Percentiles rank a stretch among this genome's conserved stretches.
Evolutionary conservation across 2,888 invertebrate genomes (phyloP).

Genomic region (Sinohyriopsis cumingii): DNA sequence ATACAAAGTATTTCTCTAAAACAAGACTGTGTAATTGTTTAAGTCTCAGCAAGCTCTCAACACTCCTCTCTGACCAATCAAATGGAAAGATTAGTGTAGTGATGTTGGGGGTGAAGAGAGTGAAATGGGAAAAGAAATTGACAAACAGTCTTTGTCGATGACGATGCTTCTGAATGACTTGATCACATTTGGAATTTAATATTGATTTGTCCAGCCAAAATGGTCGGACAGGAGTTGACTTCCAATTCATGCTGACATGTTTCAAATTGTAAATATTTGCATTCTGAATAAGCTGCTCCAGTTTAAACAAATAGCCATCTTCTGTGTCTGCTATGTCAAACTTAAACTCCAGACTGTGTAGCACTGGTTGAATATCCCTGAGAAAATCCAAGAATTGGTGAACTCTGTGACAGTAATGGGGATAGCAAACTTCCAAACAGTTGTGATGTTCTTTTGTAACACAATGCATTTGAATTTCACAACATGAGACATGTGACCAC

Average conservation of each 20-base stretch:
- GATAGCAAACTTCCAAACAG: slow-evolving; percentile 53
- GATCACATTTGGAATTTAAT: slow-evolving; percentile 47
- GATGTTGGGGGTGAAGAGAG: slow-evolving; percentile 57
- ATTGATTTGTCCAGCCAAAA: slow-evolving; percentile 56
- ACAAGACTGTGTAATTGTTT: slow-evolving; percentile 59
- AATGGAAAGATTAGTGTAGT: slow-evolving; percentile 66
- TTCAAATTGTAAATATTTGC: slow-evolving; percentile 53
- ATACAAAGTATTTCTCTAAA: slow-evolving; percentile 66
- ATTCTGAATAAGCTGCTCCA: slow-evolving; percentile 53
- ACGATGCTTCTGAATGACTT: slow-evolving; percentile 60
- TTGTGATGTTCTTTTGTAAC: slow-evolving; percentile 46
- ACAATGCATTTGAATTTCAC: slow-evolving; percentile 62
- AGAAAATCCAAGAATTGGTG: slow-evolving; percentile 60
- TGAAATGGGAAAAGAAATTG: slow-evolving; percentile 65
- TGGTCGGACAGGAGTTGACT: slow-evolving; percentile 66
- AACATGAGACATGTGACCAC: slow-evolving; percentile 64
- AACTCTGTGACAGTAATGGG: slow-evolving; percentile 58
- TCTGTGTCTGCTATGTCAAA: slow-evolving; percentile 67
- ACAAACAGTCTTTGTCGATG: slow-evolving; percentile 63
- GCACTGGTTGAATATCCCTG: slow-evolving; percentile 49
- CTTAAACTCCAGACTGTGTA: slow-evolving; percentile 65
- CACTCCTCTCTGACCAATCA: slow-evolving; percentile 67
- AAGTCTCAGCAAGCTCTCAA: slow-evolving; percentile 59
- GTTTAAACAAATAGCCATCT: slow-evolving; percentile 60
- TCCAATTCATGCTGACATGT: slow-evolving; percentile 67